phyloP scores from a whole-genome alignment of 1,140 invertebrate genomes.

The Pachyrhynchus sulphureomaculatus region DNA sequence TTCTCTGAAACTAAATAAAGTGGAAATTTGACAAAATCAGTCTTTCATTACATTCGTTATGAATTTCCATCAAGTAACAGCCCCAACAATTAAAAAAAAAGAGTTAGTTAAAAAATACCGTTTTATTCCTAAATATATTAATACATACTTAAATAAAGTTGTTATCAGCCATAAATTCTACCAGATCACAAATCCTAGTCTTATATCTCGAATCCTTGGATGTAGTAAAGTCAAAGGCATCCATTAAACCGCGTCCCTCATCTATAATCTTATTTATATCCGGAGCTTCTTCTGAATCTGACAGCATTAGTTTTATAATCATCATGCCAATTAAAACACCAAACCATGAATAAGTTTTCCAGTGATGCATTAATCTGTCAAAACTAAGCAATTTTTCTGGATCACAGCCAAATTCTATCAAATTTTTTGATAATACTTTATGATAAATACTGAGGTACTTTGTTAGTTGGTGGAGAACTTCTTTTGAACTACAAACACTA shows the following conservation, averaged over 20 bases:
- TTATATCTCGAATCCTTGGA: background rate
- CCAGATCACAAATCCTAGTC: background rate
- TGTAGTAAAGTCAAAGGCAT: background rate
- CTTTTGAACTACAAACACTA: conserved; percentile 54
- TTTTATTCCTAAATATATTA: too few species aligned
- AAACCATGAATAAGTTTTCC: conserved; percentile 46
- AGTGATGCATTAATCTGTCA: conserved; percentile 49
- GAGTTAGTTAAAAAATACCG: background rate
- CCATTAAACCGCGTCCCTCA: background rate
- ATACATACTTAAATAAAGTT: background rate
- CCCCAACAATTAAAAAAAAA: background rate
- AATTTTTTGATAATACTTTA: conserved; percentile 21
- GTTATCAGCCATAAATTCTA: conserved; percentile 6
- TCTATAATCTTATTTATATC: background rate
- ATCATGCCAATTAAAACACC: conserved; percentile 49
- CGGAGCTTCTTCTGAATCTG: conserved; percentile 8
- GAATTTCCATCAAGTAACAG: background rate
- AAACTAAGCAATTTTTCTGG: conserved; percentile 54
- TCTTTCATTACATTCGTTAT: too few species aligned
- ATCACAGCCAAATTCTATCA: conserved; percentile 43
- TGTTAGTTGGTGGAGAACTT: conserved; percentile 31
- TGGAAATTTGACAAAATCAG: too few species aligned
- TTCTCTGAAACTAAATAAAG: too few species aligned
- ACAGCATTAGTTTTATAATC: conserved; percentile 40
- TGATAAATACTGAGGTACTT: conserved; percentile 33